Evolutionary conservation across 2,888 invertebrate genomes (phyloP).

Genomic region (Drosophila mercatorum): DNA sequence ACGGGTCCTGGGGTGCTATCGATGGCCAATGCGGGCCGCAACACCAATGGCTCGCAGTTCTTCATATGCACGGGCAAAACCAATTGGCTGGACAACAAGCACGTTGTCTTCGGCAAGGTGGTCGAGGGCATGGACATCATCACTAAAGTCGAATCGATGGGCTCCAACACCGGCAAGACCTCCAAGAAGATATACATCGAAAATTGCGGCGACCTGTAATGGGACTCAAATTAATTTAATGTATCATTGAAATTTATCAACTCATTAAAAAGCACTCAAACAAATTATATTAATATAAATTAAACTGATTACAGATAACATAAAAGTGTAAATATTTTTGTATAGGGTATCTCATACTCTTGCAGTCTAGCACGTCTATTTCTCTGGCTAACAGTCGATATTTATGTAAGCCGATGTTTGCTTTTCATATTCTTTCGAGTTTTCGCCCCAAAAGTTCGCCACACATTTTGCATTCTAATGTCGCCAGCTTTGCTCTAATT

Average conservation of each 20-base stretch:
- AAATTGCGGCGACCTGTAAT: constrained; percentile 91
- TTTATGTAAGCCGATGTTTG: constrained; percentile 1
- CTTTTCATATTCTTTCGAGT: neutral
- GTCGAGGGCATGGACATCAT: constrained; percentile 96
- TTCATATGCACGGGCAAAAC: constrained; percentile 97
- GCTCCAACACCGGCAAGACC: constrained; percentile 93
- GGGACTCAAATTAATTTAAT: neutral
- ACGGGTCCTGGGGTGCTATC: constrained; percentile 95
- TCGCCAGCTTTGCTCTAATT: constrained; percentile 18
- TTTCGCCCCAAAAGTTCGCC: constrained; percentile 23
- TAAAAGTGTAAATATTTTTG: neutral
- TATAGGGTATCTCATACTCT: neutral
- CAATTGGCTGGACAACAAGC: constrained; percentile 87
- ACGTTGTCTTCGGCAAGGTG: constrained; percentile 95
- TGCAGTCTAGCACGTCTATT: neutral
- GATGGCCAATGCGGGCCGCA: constrained; percentile 98
- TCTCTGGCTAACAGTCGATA: neutral
- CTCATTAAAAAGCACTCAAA: neutral
- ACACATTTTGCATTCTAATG: constrained; percentile 9
- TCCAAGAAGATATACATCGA: constrained; percentile 90
- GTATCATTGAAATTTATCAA: neutral
- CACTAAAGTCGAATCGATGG: constrained; percentile 91
- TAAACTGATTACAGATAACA: neutral
- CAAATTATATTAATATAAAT: neutral
- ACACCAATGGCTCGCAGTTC: constrained; percentile 98